Evolutionary conservation across 2,113 vertebrate species (phyloP).

Genomic region (Cheilinus undulatus): DNA sequence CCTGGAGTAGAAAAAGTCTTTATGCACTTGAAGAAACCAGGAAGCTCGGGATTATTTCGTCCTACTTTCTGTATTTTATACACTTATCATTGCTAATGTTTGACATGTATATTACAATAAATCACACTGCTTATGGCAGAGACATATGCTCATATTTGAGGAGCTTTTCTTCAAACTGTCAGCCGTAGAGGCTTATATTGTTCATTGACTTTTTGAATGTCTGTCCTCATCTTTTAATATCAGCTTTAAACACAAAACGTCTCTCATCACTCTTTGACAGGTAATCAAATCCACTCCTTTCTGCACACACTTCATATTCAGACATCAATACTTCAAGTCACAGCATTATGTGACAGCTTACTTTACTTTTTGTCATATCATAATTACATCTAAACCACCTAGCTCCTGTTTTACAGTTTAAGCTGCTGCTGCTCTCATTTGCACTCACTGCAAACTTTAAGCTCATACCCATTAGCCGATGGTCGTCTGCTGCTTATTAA

Average conservation of each 20-base stretch:
- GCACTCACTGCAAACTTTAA: constrained; percentile 16
- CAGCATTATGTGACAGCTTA: not conserved
- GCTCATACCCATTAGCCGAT: constrained; percentile 34
- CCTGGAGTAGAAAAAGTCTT: not conserved
- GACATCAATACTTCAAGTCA: constrained; percentile 33
- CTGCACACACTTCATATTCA: not conserved
- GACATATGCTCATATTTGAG: not conserved
- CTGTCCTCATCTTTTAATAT: not conserved
- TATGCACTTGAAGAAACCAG: not conserved
- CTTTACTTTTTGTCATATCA: constrained; percentile 40
- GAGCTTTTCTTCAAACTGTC: not conserved
- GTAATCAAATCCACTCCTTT: constrained; percentile 9
- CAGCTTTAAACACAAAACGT: not conserved
- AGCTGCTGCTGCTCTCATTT: constrained; percentile 6
- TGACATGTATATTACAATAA: not conserved
- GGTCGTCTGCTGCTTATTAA: constrained; percentile 53
- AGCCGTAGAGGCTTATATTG: not conserved
- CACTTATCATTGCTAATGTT: not conserved
- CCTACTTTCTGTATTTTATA: not conserved
- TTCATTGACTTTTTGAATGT: not conserved
- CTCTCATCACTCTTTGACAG: constrained; percentile 14
- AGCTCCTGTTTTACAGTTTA: constrained; percentile 24
- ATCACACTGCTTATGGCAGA: not conserved
- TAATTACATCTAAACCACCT: constrained; percentile 60
- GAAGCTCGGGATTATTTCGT: not conserved